Evolutionary conservation across 64 coral and sea anemone species (phyloP).

Genomic region (Actinia equina): DNA sequence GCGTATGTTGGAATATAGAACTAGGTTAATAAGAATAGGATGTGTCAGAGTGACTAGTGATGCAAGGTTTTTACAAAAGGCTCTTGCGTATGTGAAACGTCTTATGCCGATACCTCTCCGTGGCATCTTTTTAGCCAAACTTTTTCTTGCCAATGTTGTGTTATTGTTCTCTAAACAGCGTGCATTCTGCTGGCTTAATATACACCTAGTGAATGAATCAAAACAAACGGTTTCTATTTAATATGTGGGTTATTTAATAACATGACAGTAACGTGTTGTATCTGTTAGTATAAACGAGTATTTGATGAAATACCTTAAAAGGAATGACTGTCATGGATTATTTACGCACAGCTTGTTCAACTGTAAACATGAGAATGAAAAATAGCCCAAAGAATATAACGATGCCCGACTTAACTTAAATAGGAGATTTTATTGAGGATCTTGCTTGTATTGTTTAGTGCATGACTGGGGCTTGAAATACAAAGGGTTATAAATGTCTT

Average conservation of each 20-base stretch:
- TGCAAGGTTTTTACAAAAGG: not conserved
- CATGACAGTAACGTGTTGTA: not conserved
- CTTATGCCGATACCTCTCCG: conserved; percentile 52
- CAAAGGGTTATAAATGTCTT: not conserved
- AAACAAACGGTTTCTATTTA: not conserved
- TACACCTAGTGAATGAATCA: not conserved
- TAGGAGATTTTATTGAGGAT: not conserved
- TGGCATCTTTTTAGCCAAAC: not conserved
- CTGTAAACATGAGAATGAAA: not conserved
- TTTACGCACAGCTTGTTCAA: not conserved
- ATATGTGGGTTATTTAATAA: conserved; percentile 10
- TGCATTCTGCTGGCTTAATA: not conserved
- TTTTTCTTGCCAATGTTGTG: conserved; percentile 3
- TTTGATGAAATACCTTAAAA: conserved; percentile 13
- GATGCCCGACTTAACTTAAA: not conserved
- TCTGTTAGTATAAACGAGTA: not conserved
- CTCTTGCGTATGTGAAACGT: conserved; percentile 32
- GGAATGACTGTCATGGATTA: not conserved
- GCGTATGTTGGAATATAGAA: not conserved
- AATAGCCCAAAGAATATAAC: not conserved
- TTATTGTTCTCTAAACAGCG: conserved; percentile 4
- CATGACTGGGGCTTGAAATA: not conserved
- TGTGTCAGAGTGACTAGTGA: not conserved
- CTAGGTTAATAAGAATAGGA: not conserved
- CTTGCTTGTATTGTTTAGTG: not conserved